phyloP scores from a whole-genome alignment of 2,888 invertebrate species.

The Phasia obesa region DNA sequence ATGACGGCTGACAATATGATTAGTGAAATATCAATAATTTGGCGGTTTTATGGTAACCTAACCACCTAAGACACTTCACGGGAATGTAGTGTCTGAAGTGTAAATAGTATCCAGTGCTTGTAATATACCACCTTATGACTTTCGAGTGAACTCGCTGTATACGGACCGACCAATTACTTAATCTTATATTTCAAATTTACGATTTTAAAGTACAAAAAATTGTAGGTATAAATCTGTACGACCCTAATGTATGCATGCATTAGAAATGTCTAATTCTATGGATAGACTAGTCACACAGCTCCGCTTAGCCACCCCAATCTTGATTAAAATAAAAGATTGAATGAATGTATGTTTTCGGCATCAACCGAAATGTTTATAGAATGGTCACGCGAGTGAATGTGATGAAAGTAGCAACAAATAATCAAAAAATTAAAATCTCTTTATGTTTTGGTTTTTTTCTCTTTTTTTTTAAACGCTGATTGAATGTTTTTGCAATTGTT shows the following conservation, averaged over 20 bases:
- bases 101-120: too few relatives aligned
- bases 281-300: conserved; percentile 45
- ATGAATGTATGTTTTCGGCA: conserved; percentile 7
- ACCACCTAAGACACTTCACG: too few relatives aligned
- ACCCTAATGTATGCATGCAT: conserved; percentile 25
- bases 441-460: conserved; percentile 76
- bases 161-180: too few relatives aligned
- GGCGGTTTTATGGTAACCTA: too few relatives aligned
- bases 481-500: conserved; percentile 80
- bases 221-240: neutral
- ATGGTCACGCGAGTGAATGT: conserved; percentile 46
- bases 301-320: conserved; percentile 33
- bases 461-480: conserved; percentile 76
- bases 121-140: too few relatives aligned
- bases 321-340: neutral
- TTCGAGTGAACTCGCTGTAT: too few relatives aligned
- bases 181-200: too few relatives aligned
- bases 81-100: too few relatives aligned
- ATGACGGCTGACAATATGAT: too few relatives aligned
- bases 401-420: conserved; percentile 75
- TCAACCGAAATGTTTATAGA: conserved; percentile 7
- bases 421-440: conserved; percentile 83
- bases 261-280: conserved; percentile 37
- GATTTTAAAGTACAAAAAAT: neutral
- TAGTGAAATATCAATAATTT: too few relatives aligned